Conservation (phyloP, 2,797 vertebrate species). For the Triplophysa bombifrons region DNA sequence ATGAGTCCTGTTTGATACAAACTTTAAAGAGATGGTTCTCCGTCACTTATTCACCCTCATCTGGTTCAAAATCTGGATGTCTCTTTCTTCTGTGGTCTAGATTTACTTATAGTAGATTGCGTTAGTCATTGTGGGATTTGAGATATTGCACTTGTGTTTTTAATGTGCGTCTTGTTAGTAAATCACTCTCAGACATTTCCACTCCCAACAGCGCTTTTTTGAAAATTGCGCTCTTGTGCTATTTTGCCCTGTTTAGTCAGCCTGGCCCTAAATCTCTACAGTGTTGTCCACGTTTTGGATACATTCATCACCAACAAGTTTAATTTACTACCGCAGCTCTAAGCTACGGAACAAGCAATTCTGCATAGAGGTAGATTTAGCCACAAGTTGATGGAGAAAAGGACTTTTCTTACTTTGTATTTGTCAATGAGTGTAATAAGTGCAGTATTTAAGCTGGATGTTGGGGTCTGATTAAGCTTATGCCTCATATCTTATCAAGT, state of each 20-base stretch:
- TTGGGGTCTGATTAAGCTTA: constrained; percentile 50
- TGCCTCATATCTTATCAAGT: constrained; percentile 35
- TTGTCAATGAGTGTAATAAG: constrained; percentile 1
- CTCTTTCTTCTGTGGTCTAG: no score
- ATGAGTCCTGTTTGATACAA: background rate
- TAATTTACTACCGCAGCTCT: background rate
- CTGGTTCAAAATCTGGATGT: no score
- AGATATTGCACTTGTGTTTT: no score
- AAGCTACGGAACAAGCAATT: constrained; percentile 1
- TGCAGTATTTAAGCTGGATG: background rate
- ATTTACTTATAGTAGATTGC: no score
- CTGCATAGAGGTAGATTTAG: background rate
- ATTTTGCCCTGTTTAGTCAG: no score
- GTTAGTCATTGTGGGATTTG: no score
- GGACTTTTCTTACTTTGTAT: background rate
- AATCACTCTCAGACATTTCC: no score
- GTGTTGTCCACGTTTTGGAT: background rate
- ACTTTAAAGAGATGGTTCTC: background rate
- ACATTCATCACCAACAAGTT: background rate
- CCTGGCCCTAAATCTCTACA: background rate
- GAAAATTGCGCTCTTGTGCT: no score
- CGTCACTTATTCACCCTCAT: no score
- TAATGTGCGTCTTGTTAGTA: no score
- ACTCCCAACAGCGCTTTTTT: no score
- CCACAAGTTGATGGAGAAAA: background rate